phyloP scores from a whole-genome alignment of 2,888 invertebrate species.

The Mesoligia furuncula region DNA sequence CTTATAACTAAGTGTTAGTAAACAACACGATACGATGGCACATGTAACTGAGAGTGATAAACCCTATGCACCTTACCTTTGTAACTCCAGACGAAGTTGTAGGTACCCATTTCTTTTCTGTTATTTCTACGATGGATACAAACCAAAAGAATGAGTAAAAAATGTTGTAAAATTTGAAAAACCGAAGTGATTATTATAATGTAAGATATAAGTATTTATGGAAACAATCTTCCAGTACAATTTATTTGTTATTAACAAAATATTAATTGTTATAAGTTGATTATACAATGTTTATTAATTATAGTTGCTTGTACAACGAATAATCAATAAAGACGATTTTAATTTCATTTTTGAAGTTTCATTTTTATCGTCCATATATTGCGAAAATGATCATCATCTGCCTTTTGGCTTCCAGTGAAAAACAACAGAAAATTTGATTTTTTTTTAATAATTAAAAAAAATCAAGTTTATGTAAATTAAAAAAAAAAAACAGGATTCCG shows the following conservation, averaged over 20 bases:
- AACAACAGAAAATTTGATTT: too few species aligned
- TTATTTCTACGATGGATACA: conserved; percentile 38
- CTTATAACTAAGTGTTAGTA: too few species aligned
- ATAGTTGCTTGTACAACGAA: conserved; percentile 84
- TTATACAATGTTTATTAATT: conserved; percentile 76
- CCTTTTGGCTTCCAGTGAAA: not conserved
- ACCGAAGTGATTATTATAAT: conserved; percentile 48
- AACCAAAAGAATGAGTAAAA: not conserved
- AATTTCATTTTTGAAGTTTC: conserved; percentile 53
- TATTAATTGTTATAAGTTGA: conserved; percentile 70
- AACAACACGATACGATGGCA: too few species aligned
- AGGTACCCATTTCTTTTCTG: not conserved
- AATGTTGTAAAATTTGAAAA: conserved; percentile 2
- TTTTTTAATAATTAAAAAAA: not conserved
- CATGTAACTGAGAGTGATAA: too few species aligned
- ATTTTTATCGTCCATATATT: not conserved
- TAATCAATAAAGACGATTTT: conserved; percentile 77
- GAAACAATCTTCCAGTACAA: conserved; percentile 78
- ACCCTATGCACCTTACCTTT: not conserved
- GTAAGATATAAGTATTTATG: conserved; percentile 62
- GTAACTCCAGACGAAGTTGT: not conserved
- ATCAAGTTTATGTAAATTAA: too few species aligned
- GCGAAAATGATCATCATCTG: not conserved
- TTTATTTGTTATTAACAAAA: conserved; percentile 68
- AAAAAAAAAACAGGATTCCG: not conserved